Evolutionary conservation across 2,888 invertebrate species (phyloP), one percentile per base, ranked within the genome.

Genomic region (Callimorpha dominula): DNA sequence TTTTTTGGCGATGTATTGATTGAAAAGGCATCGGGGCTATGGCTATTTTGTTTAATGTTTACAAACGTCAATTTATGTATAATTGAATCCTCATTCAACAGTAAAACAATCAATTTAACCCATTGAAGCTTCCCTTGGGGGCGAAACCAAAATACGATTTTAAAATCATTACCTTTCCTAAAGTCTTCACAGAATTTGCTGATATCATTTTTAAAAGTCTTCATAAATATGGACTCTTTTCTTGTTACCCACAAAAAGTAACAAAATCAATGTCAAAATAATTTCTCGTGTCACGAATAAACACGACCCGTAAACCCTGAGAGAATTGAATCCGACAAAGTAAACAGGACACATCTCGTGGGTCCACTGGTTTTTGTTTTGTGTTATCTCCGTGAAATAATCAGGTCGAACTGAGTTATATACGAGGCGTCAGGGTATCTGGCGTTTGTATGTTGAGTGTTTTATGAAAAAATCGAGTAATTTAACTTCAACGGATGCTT

Each of bases 341-440:
- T 79, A 81, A 81, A 82, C 81, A 75, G 79, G 78, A 75, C 78
- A 77, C 68, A 79, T 81, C 77, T 75, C 76, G 15, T 68, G 67
- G 77, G 71, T 74, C 76, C 65, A 64, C 46, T 77, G 60, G 77
- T 80, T 83, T 81, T 77, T 74, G 73, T 68, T 70, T 71, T 68
- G 68, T 52, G 65, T 70, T 75, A 63, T 79, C 66, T 79, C 65
- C 68, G 71, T 68, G 77, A 79, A 82, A 81, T 79, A 83, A 82
- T 82, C 81, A 81, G 52, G 66, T 67, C 68, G n/a, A 74, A 72
- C 71, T 79, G 74, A 69, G 72, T 74, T 78, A 77, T 67, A n/a
- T 68, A 49, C 15, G 31, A 46, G 70, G 71, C 70, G 75, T 76
- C 74, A 42, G 66, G 63, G 62, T 46, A 6, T 46, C 76, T 70